Evolutionary conservation across 2,888 invertebrate genomes (phyloP), one percentile per base, ranked within the genome.

Genomic region (Volucella bombylans): DNA sequence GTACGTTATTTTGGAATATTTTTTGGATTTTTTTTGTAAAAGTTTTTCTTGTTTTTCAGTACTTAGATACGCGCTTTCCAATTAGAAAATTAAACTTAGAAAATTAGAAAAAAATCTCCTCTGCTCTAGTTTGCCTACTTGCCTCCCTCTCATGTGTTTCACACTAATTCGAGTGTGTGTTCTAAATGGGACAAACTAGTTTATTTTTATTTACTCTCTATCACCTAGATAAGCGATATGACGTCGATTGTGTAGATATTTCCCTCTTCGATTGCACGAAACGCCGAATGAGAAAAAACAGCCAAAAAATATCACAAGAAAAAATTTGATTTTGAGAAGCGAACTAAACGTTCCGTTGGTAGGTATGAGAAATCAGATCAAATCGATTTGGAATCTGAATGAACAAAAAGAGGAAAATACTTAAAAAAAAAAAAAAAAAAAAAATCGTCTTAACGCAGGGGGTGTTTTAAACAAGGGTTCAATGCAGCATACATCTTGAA

Each of bases 121-220:
- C 45, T 62, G 50, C 43, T 65, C 61, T 67, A 61, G 54, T 67
- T 72, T 62, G 72, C 62, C 65, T 64, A 31, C 31, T 31, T 31
- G 31, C 31, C 31, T 31, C 31, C 31, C 6, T 6, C 41, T 47
- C 65, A 47, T 54, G 41, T 82, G 68, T 73, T 31, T 54, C 54
- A 77, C 55, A 78, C n/a, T 55, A 73, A 68, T 81, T 71, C 59
- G 69, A 82, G 65, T 65, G 64, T 31, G 54, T 67, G 23, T 43
- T 62, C 71, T 59, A 73, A 78, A 78, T 83, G 43, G 82, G 68
- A 69, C 79, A 79, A 74, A 78, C 67, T 74, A 69, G 73, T 83
- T 83, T 83, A 83, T 79, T 83, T 79, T 74, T 83, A 83, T 79
- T 83, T 79, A 69, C 77, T 83, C 82, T 83, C 82, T 74, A 73